Percentiles rank a stretch among this genome's conserved stretches.
Conservation (phyloP, 92 coral and sea anemone genomes). For the Epizoanthus scotinus region DNA sequence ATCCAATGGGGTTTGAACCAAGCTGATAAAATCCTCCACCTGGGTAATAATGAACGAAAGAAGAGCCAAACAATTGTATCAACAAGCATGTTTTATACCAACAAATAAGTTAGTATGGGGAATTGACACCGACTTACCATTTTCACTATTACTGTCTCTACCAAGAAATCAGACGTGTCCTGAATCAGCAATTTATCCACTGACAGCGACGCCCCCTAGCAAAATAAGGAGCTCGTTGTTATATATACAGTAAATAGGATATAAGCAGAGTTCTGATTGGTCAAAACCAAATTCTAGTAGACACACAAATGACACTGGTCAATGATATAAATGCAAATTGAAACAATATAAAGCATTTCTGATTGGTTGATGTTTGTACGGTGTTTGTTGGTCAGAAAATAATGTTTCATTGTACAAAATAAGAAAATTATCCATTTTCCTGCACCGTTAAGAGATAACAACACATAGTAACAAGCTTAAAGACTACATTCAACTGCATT, state of each 20-base stretch:
- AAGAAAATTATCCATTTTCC: not conserved
- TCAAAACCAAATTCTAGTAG: not conserved
- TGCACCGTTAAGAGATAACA: not conserved
- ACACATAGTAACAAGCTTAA: too few relatives aligned
- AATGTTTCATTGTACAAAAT: not conserved
- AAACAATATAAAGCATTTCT: not conserved
- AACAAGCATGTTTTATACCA: not conserved
- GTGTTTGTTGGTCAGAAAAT: not conserved
- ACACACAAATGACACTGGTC: not conserved
- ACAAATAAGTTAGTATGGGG: too few relatives aligned
- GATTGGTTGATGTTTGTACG: not conserved
- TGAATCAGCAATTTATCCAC: conserved; percentile 82
- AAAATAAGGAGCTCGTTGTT: not conserved
- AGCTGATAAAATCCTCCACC: conserved; percentile 92
- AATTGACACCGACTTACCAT: conserved; percentile 58
- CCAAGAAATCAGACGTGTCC: conserved; percentile 82
- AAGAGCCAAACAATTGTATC: not conserved
- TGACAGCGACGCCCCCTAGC: conserved; percentile 60
- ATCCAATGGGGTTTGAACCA: conserved; percentile 92
- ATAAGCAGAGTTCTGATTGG: not conserved
- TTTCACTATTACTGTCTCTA: conserved; percentile 79
- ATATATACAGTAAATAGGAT: not conserved
- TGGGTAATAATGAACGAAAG: conserved; percentile 5
- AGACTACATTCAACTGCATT: too few relatives aligned
- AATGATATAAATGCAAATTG: not conserved